Percentiles rank a stretch among this genome's conserved stretches.
These are phyloP conservation scores for Bugulina stolonifera DNA, from an alignment of 2,888 invertebrate genomes.

Conservation along the genomic window DNA sequence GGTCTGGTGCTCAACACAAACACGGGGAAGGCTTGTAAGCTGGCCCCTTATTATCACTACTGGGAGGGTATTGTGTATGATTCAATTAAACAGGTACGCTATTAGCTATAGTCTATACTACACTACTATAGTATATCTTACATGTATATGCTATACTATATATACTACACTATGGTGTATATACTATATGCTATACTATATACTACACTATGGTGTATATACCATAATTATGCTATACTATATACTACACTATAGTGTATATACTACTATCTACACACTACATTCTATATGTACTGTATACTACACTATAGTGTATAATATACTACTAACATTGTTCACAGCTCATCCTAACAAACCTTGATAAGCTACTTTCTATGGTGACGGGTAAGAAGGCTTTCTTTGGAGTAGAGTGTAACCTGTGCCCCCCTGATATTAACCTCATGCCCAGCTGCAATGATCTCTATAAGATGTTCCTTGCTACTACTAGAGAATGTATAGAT, in stretches of 20 bases:
- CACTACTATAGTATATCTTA: background rate
- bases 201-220: background rate
- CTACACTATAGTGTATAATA: background rate
- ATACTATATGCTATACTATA: background rate
- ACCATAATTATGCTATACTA: background rate
- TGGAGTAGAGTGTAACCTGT: conserved; percentile 8
- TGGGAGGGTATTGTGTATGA: conserved; percentile 25
- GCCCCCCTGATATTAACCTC: conserved; percentile 9
- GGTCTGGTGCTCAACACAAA: conserved; percentile 23
- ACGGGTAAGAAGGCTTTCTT: conserved; percentile 4
- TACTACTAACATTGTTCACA: background rate
- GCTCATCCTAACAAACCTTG: conserved; percentile 3
- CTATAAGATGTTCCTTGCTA: background rate
- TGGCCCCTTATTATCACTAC: conserved; percentile 19
- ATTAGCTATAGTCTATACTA: too few relatives aligned
- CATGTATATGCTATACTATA: background rate
- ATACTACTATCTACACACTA: background rate
- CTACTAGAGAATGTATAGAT: conserved; percentile 9
- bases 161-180: background rate
- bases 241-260: background rate
- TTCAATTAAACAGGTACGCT: background rate
- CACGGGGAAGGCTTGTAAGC: conserved; percentile 16
- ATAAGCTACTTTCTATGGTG: background rate
- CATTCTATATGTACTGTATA: background rate
- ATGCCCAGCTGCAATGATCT: conserved; percentile 23